These are phyloP conservation scores for Pristionchus japonicus DNA, from an alignment of 2,888 invertebrate species.

Conservation along the genomic window DNA sequence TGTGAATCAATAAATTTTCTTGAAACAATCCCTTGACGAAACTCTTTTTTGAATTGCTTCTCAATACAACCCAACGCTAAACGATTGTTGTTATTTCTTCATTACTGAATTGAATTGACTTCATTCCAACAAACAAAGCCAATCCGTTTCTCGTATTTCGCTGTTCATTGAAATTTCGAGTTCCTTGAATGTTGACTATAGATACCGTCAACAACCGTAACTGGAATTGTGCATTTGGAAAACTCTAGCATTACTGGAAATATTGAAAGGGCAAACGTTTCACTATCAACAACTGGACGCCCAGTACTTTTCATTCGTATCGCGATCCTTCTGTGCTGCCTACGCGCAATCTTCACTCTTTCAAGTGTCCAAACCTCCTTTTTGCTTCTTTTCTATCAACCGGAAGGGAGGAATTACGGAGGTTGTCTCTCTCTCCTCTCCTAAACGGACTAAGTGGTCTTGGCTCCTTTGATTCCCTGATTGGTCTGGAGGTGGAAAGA, in stretches of 20 bases:
- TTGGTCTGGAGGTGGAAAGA: constrained; percentile 11
- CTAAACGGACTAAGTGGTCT: constrained; percentile 12
- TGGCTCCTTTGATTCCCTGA: neutral
- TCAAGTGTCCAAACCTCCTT: neutral
- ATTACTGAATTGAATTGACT: no score
- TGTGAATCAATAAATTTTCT: neutral
- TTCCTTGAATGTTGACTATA: neutral
- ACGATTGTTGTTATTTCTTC: no score
- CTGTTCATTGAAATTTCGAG: neutral
- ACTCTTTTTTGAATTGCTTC: no score
- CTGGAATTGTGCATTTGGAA: neutral
- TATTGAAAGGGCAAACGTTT: no score
- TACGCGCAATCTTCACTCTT: neutral
- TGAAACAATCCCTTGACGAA: neutral
- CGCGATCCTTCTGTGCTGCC: neutral
- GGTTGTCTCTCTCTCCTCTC: neutral
- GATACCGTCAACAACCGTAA: neutral
- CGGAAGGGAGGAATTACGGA: constrained; percentile 21
- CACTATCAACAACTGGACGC: neutral
- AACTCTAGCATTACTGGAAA: no score
- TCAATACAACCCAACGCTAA: no score
- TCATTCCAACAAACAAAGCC: neutral
- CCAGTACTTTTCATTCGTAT: neutral
- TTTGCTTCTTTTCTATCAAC: neutral
- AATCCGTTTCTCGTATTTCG: neutral